Base-by-base conservation (phyloP, 1,140 invertebrate genomes). In the Nomia melanderi region DNA sequence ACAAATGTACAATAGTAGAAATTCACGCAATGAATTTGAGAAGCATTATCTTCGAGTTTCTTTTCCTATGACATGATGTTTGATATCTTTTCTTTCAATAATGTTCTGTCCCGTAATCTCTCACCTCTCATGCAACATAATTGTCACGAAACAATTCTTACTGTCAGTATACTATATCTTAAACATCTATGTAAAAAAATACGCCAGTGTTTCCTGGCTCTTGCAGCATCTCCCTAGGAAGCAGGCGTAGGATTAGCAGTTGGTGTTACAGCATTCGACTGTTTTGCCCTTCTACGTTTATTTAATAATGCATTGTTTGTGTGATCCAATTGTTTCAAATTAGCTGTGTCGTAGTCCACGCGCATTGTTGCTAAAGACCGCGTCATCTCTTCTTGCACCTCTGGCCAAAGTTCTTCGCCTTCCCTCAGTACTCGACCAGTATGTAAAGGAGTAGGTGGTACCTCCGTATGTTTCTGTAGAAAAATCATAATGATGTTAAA, bases 341-440 rank as follows among this genome's bases (percentile, higher is more conserved):
- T 86, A 92, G 94, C 93, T 95, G 95, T 88, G 90, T 99, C 98
- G 89, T 98, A 98, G 88, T 98, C 98, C 1, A 99, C 97, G 66
- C 98, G 93, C 98, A 99, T 99, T 65, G 98, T 98, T 44, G 98
- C 98, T 50, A 99, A 92, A 0, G 98, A 99, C 73, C 98, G 95
- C 0, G 97, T 98, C 98, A 99, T 99, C 93, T 99, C 98, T 92
- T 99, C 98, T 94, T 99, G 97, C 20, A 99, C 98, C 89, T 99
- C 98, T 4, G 96, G 96, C 98, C 98, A 99, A 36, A 96, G 94
- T 72, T 98, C 97, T 77, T 96, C 96, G 59, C 97, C 96, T 92
- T 99, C 98, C 73, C 96, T 95, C 25, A 99, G 92, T 83, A 99
- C 95, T 67, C 96, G 93, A 31, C 97, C 95, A 2, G 98, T 98